Conservation (phyloP, 1,140 invertebrate genomes). For the Psix sp. region DNA sequence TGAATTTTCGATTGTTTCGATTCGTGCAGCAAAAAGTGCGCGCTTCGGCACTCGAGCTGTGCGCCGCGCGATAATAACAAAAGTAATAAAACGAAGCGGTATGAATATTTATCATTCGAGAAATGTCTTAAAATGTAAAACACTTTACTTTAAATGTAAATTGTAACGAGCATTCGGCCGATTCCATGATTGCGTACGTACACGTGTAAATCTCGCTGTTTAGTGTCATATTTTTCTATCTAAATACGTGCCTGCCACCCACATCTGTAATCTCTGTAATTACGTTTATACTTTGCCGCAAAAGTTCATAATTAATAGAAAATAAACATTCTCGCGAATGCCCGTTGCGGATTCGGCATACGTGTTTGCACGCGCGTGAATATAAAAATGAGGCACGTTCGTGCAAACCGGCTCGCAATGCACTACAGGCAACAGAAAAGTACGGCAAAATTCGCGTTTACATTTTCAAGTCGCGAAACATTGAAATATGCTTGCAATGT, state of each 20-base stretch:
- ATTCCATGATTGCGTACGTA: conserved; percentile 16
- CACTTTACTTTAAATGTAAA: conserved; percentile 37
- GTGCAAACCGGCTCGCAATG: no score
- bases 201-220: conserved; percentile 23
- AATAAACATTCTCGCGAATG: no score
- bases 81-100: conserved; percentile 13
- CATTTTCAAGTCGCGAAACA: no score
- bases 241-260: conserved; percentile 20
- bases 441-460: no score
- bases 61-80: conserved; percentile 4
- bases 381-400: no score
- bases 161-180: conserved; percentile 11
- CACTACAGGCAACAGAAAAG: no score
- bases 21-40: background rate
- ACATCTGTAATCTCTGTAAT: conserved; percentile 15
- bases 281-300: conserved; percentile 15
- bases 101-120: conserved; percentile 21
- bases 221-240: conserved; percentile 23
- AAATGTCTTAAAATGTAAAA: conserved; percentile 34
- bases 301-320: conserved; percentile 9
- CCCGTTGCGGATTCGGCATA: no score
- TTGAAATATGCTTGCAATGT: no score
- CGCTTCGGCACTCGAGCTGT: background rate
- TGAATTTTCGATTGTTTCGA: conserved; percentile 10
- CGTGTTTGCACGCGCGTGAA: no score